These are phyloP conservation scores for Heterotis niloticus DNA, from an alignment of 2,113 vertebrate genomes.

Conservation along the genomic window DNA sequence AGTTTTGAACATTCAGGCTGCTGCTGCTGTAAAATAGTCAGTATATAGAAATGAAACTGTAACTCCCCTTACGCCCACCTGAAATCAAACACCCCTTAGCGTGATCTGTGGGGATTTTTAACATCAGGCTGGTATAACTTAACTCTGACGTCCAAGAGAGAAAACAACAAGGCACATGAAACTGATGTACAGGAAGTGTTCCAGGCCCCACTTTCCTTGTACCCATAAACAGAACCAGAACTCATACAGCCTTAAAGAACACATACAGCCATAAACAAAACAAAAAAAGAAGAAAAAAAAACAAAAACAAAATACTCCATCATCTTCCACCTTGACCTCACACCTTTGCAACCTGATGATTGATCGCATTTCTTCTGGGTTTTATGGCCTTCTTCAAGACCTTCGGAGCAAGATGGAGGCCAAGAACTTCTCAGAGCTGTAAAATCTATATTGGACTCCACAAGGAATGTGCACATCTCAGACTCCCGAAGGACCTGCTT, in stretches of 20 bases:
- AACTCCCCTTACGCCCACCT: background rate
- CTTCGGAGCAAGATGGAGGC: background rate
- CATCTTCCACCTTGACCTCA: background rate
- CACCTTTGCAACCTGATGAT: background rate
- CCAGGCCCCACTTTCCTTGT: background rate
- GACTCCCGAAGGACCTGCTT: background rate
- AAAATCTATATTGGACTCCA: constrained; percentile 7
- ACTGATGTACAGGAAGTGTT: background rate
- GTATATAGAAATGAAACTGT: background rate
- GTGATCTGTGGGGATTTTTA: constrained; percentile 18
- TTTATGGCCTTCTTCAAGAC: background rate
- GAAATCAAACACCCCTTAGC: background rate
- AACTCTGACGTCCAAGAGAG: constrained; percentile 32
- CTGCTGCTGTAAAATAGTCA: background rate
- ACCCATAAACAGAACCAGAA: background rate
- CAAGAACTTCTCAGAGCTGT: constrained; percentile 7
- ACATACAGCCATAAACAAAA: background rate
- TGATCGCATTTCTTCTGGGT: background rate
- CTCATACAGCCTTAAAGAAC: background rate
- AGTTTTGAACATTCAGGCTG: background rate
- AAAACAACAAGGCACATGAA: background rate
- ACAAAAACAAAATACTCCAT: background rate
- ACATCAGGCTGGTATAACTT: constrained; percentile 27
- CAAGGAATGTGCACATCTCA: background rate
- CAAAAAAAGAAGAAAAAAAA: too few relatives aligned